Base-by-base conservation (phyloP, 1,140 invertebrate genomes). In the Zaprionus inermis region DNA sequence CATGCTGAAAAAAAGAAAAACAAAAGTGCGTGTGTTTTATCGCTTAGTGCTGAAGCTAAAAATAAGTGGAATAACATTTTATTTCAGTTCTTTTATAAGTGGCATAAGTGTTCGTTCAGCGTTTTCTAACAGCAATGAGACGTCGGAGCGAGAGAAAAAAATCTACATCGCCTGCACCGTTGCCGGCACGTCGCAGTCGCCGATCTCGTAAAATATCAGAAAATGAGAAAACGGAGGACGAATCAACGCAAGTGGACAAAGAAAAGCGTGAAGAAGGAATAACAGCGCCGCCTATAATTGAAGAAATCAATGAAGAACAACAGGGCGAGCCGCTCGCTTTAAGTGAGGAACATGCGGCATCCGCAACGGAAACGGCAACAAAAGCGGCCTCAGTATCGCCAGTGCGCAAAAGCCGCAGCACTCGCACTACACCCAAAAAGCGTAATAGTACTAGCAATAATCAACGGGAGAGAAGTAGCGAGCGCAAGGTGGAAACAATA, bases 71-170 rank as follows among this genome's bases (percentile, higher is more conserved):
- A 61, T 36, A 22, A 65, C 36, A 71, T 72, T 75, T 88, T 58
- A 59, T 64, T 76, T 71, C 30, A 78, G 70, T 60, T 77, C 63
- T 76, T 76, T 83, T 16, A 66, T 56, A 54, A 58, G 61, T 75
- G 59, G 61, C 72, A 61, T 52, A 10, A 60, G 54, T 59, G 68
- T 56, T 28, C 63, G 60, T 34, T 18, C 36, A 41, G 59, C 54
- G 52, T 61, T 59, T 73, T 74, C 61, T 32, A 41, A 61, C 65
- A 80, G 78, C 80, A 54, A 92, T 92, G 91, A 81, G 91, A 78
- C 79, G 91, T 76, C 81, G 90, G 34, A 92, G 90, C 74, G 91
- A 92, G 63, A 71, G 86, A 75, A 92, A 91, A 83, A 92, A 92
- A 46, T 92, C 91, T 36, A 68, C 85, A 44, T 91, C 90, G 66